Percentiles rank a stretch among this genome's conserved stretches.
Conservation (phyloP, 2,888 invertebrate species). For the Xestia rhomboidea region DNA sequence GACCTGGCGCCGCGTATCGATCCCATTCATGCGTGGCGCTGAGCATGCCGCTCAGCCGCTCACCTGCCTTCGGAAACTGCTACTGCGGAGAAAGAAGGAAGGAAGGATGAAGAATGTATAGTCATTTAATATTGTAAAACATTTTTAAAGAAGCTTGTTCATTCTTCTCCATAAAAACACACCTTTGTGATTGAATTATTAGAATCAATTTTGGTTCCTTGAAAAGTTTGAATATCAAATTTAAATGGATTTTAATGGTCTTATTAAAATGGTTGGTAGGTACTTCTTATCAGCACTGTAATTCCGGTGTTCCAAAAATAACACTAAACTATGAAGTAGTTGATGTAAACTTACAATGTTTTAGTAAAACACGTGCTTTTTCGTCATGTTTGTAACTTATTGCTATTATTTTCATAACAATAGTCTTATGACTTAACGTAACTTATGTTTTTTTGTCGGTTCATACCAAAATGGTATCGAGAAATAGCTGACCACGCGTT, state of each 20-base stretch:
- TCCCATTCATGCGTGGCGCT: conserved; percentile 76
- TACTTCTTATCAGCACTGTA: not conserved
- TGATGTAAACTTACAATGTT: not conserved
- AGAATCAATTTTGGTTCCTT: not conserved
- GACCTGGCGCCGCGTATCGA: conserved; percentile 77
- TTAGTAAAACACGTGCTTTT: not conserved
- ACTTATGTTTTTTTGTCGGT: not conserved
- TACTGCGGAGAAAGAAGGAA: not conserved
- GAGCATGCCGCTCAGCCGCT: conserved; percentile 30
- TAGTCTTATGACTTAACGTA: not conserved
- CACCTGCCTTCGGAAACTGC: conserved; percentile 38
- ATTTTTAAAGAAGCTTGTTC: not conserved
- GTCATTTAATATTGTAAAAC: not conserved
- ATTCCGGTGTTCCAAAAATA: no score
- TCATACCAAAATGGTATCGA: not conserved
- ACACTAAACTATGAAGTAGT: not conserved
- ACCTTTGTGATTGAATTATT: not conserved
- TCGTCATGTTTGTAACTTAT: conserved; percentile 6
- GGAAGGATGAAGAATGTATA: not conserved
- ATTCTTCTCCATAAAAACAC: not conserved
- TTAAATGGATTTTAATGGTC: not conserved
- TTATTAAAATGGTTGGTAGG: not conserved
- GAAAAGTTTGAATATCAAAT: not conserved
- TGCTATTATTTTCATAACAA: conserved; percentile 20
- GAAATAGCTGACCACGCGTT: not conserved